Evolutionary conservation across 2,113 vertebrate genomes (phyloP).

Genomic region (Climacteris rufus): DNA sequence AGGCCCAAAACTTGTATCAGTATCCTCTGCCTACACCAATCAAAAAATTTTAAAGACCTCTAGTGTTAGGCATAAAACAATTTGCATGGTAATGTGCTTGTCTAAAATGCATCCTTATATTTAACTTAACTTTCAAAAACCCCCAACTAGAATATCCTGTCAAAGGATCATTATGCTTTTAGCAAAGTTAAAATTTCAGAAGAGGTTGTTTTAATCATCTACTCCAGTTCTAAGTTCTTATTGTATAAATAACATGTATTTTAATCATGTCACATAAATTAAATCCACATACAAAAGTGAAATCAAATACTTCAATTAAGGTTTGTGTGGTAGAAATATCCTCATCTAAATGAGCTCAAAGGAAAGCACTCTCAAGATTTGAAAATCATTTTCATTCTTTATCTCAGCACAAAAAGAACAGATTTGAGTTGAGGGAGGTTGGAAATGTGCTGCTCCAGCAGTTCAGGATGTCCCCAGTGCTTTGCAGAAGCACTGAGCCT

Average conservation of each 20-base stretch:
- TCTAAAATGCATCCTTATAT: neutral
- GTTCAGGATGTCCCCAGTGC: neutral
- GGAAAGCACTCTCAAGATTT: neutral
- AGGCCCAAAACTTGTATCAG: neutral
- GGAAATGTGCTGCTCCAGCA: neutral
- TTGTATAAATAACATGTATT: neutral
- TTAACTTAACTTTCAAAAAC: neutral
- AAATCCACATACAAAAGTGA: neutral
- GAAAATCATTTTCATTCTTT: neutral
- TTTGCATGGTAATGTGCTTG: neutral
- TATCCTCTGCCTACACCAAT: neutral
- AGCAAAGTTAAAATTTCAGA: neutral
- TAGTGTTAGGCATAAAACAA: neutral
- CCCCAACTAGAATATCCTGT: neutral
- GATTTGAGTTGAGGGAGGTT: neutral
- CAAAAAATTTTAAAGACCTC: neutral
- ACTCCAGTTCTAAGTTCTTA: neutral
- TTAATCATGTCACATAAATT: constrained; percentile 13
- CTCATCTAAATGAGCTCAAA: constrained; percentile 1
- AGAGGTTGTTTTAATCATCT: constrained; percentile 15
- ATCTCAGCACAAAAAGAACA: neutral
- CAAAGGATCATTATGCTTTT: neutral
- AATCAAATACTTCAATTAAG: constrained; percentile 33
- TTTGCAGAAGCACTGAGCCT: neutral
- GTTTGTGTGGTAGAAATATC: neutral